Base-by-base conservation (phyloP, 2,113 vertebrate genomes). In the Hemiscyllium ocellatum region DNA sequence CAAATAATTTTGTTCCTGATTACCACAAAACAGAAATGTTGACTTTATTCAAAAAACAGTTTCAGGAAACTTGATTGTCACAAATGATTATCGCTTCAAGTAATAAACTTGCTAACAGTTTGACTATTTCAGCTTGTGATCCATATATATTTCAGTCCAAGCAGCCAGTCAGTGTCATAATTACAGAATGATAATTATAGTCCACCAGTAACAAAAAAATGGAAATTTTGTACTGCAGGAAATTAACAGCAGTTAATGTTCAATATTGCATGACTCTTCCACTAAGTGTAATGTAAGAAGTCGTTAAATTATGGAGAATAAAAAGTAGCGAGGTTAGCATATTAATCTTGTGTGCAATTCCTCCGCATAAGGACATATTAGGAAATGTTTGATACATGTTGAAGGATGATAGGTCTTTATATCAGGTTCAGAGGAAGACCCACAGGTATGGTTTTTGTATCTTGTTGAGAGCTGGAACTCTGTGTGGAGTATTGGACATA, bases 211-310 rank as follows among this genome's bases (percentile, higher is more conserved):
- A 97, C 96, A 96, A 97, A 97, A 61, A 97, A 98, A 97, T 98
- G 97, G 97, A 98, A 98, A 98, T 98, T 96, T 97, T 97, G 97
- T 98, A 98, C 97, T 97, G 96, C 96, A 97, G 97, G 97, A 98
- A 98, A 98, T 98, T 98, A 98, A 97, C 96, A 97, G 97, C 97
- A 98, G 97, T 98, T 98, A 98, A 97, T 98, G 97, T 96, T 98
- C 97, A 98, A 97, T 98, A 98, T 97, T 98, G 98, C 98, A 98
- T 98, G 98, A 98, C 98, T 98, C 98, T 97, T 97, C 97, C 97
- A 98, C 98, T 98, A 98, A 98, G 97, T 97, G 97, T 97, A 97
- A 97, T 98, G 98, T 96, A 96, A 98, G 96, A 97, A 97, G 97
- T 97, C 98, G 97, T 98, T 98, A 97, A 98, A 98, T 98, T 97